Evolutionary conservation across 2,888 invertebrate genomes (phyloP).

Genomic region (Drosophila bunnanda): DNA sequence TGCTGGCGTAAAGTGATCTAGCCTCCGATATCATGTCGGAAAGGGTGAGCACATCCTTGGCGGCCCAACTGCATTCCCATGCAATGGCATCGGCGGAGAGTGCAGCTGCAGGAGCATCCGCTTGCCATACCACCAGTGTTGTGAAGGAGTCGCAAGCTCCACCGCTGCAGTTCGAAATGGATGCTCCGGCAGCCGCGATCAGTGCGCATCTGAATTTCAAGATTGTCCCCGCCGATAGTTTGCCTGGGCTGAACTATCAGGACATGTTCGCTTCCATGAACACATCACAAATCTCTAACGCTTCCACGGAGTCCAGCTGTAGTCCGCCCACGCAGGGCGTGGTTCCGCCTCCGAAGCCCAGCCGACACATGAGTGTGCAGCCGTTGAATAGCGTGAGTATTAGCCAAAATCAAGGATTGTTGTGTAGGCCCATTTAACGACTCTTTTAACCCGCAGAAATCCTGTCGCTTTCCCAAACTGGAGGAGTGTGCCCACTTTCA

Average conservation of each 20-base stretch:
- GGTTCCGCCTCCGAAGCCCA: constrained; percentile 62
- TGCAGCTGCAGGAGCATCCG: not conserved
- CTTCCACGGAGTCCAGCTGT: constrained; percentile 81
- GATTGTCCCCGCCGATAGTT: constrained; percentile 73
- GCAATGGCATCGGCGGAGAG: constrained; percentile 50
- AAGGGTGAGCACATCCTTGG: constrained; percentile 76
- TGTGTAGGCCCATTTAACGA: not conserved
- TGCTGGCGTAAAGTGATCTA: constrained; percentile 58
- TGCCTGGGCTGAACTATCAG: constrained; percentile 60
- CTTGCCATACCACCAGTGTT: constrained; percentile 14
- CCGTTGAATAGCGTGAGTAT: constrained; percentile 67
- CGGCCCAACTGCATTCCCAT: constrained; percentile 70
- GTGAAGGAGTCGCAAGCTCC: constrained; percentile 34
- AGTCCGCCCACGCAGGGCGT: constrained; percentile 50
- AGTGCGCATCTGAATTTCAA: constrained; percentile 82
- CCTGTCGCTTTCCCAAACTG: constrained; percentile 92
- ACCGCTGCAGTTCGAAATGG: constrained; percentile 59
- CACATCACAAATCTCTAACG: constrained; percentile 84
- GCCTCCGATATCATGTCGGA: constrained; percentile 72
- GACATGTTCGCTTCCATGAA: constrained; percentile 84
- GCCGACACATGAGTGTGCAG: constrained; percentile 70
- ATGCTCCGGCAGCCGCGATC: constrained; percentile 69
- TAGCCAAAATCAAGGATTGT: too few species aligned
- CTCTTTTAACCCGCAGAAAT: constrained; percentile 68
- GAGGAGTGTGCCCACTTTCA: constrained; percentile 99